Percentiles rank a stretch among this genome's conserved stretches.
Evolutionary conservation across 1,140 invertebrate genomes (phyloP).

Genomic region (Papilio aristodemus): DNA sequence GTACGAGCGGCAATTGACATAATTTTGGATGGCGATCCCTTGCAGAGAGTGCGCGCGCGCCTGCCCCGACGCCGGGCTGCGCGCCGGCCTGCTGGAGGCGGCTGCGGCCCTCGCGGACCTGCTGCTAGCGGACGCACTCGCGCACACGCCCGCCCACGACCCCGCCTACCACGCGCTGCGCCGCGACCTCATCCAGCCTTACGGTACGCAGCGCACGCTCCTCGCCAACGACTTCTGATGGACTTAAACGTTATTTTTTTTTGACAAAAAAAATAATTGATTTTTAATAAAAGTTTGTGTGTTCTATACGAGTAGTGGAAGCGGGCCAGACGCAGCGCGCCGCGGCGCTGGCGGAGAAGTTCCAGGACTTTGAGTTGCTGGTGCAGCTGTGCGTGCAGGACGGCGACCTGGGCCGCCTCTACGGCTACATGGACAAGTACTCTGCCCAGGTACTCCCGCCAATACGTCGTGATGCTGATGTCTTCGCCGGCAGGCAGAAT

Average conservation of each 20-base stretch:
- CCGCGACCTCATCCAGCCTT: constrained; percentile 50
- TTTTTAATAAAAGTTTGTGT: background rate
- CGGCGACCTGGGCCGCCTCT: constrained; percentile 87
- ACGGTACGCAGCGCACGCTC: constrained; percentile 41
- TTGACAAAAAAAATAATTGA: no score
- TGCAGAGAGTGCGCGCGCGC: constrained; percentile 44
- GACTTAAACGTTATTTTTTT: no score
- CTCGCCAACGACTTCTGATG: no score
- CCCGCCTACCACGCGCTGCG: constrained; percentile 43
- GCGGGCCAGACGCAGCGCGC: constrained; percentile 90
- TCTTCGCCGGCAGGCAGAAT: no score
- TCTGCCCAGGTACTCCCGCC: constrained; percentile 57
- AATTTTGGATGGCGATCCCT: constrained; percentile 32
- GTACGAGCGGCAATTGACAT: background rate
- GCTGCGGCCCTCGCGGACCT: constrained; percentile 52
- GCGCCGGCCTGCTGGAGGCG: constrained; percentile 47
- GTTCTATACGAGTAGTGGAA: constrained; percentile 81
- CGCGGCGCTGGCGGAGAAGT: constrained; percentile 93
- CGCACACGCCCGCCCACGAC: constrained; percentile 38
- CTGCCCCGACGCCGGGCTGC: constrained; percentile 45
- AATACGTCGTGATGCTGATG: no score
- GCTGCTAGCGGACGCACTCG: constrained; percentile 49
- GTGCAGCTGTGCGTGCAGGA: constrained; percentile 89
- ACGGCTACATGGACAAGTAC: constrained; percentile 90
- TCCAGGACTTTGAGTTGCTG: constrained; percentile 91